A percentile compares a stretch with the other conserved stretches of the same genome.
phyloP scores from a whole-genome alignment of 2,797 vertebrate species.

The Danio kyathit region DNA sequence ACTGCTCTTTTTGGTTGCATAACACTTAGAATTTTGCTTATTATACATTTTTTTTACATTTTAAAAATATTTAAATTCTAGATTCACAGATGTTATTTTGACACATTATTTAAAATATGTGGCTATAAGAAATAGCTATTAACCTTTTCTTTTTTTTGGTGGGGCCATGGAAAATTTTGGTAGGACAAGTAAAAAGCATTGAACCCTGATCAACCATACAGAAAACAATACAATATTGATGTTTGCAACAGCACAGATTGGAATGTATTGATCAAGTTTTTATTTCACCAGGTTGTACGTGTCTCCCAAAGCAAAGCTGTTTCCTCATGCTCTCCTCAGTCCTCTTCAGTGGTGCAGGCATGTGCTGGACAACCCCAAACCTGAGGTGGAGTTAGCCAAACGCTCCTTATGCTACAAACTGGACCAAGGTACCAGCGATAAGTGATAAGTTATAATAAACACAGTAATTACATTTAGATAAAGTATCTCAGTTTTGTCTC shows the following conservation, averaged over 20 bases:
- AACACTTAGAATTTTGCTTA: no score
- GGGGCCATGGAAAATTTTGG: no score
- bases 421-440: constrained; percentile 90
- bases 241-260: not conserved
- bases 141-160: no score
- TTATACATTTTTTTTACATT: no score
- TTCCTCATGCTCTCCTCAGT: constrained; percentile 77
- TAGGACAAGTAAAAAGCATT: no score
- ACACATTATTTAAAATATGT: no score
- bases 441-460: not conserved
- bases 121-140: no score
- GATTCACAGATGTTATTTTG: no score
- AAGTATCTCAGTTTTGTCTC: constrained; percentile 4
- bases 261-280: constrained; percentile 42
- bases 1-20: no score
- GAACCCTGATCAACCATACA: not conserved
- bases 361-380: constrained; percentile 92
- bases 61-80: no score
- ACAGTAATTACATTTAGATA: not conserved
- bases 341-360: constrained; percentile 96
- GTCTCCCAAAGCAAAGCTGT: constrained; percentile 82
- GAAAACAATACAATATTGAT: not conserved
- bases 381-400: constrained; percentile 93
- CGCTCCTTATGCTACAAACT: constrained; percentile 92
- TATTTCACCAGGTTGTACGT: constrained; percentile 88